Base-by-base conservation (phyloP, 1,140 invertebrate species). In the Neocloeon triangulifer region DNA sequence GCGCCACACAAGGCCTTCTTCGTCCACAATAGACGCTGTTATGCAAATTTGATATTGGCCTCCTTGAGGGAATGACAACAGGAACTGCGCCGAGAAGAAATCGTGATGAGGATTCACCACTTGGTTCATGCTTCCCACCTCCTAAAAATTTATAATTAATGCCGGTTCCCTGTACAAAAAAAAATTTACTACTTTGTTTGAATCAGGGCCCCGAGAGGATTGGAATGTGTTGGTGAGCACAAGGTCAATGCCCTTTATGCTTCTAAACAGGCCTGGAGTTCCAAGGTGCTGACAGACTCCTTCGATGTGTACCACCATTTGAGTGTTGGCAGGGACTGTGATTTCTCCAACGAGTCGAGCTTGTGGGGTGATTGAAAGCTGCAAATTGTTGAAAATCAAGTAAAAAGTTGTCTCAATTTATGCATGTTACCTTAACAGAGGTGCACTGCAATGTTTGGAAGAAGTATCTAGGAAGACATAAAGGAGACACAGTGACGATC, bases 381-480 rank as follows among this genome's bases (percentile, higher is more conserved):
- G 38, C 25, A 49, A 41, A 38, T 19, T 32, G 7, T 10, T n/a
- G n/a, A n/a, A n/a, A n/a, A n/a, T n/a, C n/a, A n/a, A n/a, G n/a
- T n/a, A 10, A 8, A 10, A 29, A 16, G 27, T 13, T 28, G 33
- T n/a, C 17, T 13, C 19, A 15, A 13, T 3, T 32, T 10, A n/a
- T n/a, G n/a, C n/a, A n/a, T 3, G 23, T 19, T 47, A 49, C 46
- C 41, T 49, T 51, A 39, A 63, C 58, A 48, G 59, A 62, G 5
- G 82, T 89, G 2, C 66, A 69, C 50, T 89, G 84, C 7, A 86
- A 53, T 5, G 71, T 66, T 62, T 91, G 84, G 56, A 85, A 91
- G 49, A 85, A 85, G 44, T 75, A 86, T 22, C 86, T 59, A 13
- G 86, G 80, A 41, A 79, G 65, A 23, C 72, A 65, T 7, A 81